Percentiles rank a stretch among this genome's conserved stretches.
phyloP scores from a whole-genome alignment of 2,888 invertebrate genomes.

The Gasteruption jaculator region DNA sequence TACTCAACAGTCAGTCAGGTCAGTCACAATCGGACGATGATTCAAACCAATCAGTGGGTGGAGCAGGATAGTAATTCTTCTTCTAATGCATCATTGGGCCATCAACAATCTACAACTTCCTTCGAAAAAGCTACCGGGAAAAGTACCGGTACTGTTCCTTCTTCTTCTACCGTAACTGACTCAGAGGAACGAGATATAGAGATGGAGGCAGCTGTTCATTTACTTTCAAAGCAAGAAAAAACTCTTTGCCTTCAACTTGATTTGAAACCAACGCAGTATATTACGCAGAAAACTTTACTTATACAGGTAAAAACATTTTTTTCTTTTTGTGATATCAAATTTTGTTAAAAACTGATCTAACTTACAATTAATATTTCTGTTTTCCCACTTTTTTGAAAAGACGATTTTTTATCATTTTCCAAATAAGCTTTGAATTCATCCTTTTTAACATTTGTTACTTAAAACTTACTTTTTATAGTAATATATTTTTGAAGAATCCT shows the following conservation, averaged over 20 bases:
- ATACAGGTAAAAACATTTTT: slow-evolving; percentile 58
- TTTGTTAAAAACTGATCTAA: too few relatives aligned
- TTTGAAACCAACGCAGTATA: slow-evolving; percentile 81
- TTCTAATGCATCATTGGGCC: slow-evolving; percentile 41
- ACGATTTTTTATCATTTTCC: too few relatives aligned
- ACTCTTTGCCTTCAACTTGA: slow-evolving; percentile 58
- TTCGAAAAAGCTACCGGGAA: slow-evolving; percentile 55
- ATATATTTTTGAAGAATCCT: too few relatives aligned
- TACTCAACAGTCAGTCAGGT: slow-evolving; percentile 39
- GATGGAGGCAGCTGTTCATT: slow-evolving; percentile 46
- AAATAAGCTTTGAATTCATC: neutral
- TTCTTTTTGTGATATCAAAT: slow-evolving; percentile 1
- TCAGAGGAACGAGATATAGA: slow-evolving; percentile 41
- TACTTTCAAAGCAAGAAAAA: slow-evolving; percentile 49
- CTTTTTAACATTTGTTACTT: slow-evolving; percentile 5
- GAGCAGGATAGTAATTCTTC: slow-evolving; percentile 48
- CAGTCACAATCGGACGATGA: slow-evolving; percentile 50
- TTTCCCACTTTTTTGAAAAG: too few relatives aligned
- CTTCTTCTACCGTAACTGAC: slow-evolving; percentile 31
- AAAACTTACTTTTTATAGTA: neutral
- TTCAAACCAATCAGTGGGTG: slow-evolving; percentile 46
- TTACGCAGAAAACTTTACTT: slow-evolving; percentile 82
- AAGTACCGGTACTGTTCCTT: slow-evolving; percentile 17
- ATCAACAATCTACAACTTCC: slow-evolving; percentile 38
- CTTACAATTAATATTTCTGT: too few relatives aligned